Conservation (phyloP, 1,140 invertebrate genomes). For the Drosophila kurseongensis region DNA sequence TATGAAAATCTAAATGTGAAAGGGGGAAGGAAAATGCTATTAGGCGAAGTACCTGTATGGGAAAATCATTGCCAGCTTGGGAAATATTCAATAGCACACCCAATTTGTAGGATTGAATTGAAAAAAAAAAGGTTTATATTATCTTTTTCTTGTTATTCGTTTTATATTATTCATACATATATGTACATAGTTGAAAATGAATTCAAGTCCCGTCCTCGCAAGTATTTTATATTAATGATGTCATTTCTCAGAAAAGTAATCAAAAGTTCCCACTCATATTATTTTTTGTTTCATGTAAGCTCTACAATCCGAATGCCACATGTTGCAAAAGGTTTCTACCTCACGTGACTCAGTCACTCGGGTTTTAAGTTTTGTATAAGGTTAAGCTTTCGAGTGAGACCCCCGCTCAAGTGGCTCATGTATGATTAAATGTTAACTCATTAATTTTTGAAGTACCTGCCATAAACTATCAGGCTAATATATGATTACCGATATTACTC, state of each 20-base stretch:
- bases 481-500: constrained; percentile 26
- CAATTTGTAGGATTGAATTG: neutral
- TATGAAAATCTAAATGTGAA: constrained; percentile 41
- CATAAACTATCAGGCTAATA: constrained; percentile 25
- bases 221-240: constrained; percentile 6
- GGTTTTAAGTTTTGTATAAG: neutral
- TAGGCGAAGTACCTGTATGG: neutral
- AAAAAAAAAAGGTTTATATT: neutral
- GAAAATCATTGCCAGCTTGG: constrained; percentile 14
- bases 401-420: constrained; percentile 29
- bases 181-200: neutral
- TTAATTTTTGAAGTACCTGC: constrained; percentile 9
- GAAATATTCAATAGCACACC: neutral
- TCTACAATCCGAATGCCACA: constrained; percentile 52
- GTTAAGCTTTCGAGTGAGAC: constrained; percentile 29
- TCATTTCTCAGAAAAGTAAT: constrained; percentile 4
- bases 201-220: no score
- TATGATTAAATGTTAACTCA: constrained; percentile 32
- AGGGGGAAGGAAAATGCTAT: neutral
- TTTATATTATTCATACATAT: neutral
- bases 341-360: constrained; percentile 45
- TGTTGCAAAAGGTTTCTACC: constrained; percentile 44
- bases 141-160: neutral
- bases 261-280: neutral
- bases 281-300: constrained; percentile 30